Percentiles rank a stretch among this genome's conserved stretches.
Evolutionary conservation across 2,888 invertebrate genomes (phyloP).

Genomic region (Eremobia ochroleuca): DNA sequence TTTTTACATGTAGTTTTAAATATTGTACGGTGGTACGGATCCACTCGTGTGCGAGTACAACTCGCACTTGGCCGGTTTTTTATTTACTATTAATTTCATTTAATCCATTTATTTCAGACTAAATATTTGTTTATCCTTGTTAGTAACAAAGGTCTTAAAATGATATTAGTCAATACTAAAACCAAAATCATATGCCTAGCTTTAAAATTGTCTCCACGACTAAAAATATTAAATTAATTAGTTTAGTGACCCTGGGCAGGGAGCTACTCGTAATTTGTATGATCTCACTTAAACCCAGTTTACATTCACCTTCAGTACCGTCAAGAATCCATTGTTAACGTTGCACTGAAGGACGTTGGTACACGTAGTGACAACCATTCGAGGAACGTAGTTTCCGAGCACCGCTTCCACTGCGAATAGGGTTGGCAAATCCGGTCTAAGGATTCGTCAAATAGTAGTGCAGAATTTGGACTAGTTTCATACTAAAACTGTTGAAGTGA

Average conservation of each 20-base stretch:
- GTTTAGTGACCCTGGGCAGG: neutral
- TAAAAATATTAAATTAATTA: neutral
- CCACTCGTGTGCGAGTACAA: too few species aligned
- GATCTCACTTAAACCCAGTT: neutral
- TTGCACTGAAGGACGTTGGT: conserved; percentile 25
- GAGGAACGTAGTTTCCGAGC: conserved; percentile 56
- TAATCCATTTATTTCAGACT: too few species aligned
- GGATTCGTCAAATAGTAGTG: conserved; percentile 36
- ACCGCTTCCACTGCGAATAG: conserved; percentile 42
- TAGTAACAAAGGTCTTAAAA: too few species aligned
- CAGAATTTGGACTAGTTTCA: conserved; percentile 9
- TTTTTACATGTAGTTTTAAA: too few species aligned
- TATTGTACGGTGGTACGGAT: too few species aligned
- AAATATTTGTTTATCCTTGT: too few species aligned
- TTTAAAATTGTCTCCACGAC: neutral
- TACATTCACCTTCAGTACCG: conserved; percentile 8
- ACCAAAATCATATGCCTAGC: neutral
- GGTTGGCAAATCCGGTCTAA: conserved; percentile 34
- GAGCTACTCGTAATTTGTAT: neutral
- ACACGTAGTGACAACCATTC: conserved; percentile 31
- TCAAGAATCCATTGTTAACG: conserved; percentile 21
- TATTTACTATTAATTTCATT: too few species aligned
- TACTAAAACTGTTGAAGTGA: conserved; percentile 6
- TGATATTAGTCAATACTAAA: neutral
- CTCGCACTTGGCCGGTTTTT: too few species aligned